Conservation (phyloP, 1,140 invertebrate genomes). For the Stratiolaelaps scimitus region DNA sequence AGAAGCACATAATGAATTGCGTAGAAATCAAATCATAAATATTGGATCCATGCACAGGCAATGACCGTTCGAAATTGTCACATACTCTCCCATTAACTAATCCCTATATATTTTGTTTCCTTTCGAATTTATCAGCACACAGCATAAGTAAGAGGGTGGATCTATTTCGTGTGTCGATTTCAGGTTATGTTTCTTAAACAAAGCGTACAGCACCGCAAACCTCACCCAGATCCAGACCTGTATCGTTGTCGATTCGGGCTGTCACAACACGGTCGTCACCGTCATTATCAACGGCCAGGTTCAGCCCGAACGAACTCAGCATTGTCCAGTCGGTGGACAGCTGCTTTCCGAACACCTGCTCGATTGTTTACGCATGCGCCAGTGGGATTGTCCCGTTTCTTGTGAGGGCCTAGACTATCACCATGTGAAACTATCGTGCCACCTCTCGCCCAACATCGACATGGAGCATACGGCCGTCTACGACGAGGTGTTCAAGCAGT, state of each 20-base stretch:
- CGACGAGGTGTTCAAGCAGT: conserved; percentile 30
- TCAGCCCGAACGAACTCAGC: conserved; percentile 42
- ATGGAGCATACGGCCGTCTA: conserved; percentile 29
- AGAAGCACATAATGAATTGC: too few relatives aligned
- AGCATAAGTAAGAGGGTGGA: too few relatives aligned
- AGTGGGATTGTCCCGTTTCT: conserved; percentile 22
- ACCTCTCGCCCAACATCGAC: conserved; percentile 44
- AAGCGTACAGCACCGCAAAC: conserved; percentile 44
- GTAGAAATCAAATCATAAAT: too few relatives aligned
- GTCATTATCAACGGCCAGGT: conserved; percentile 45
- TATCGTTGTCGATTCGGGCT: conserved; percentile 45
- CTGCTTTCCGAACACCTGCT: conserved; percentile 33
- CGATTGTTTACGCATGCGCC: conserved; percentile 17
- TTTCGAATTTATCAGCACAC: too few relatives aligned
- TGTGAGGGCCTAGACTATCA: conserved; percentile 38
- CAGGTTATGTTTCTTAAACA: conserved; percentile 37
- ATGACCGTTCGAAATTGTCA: too few relatives aligned
- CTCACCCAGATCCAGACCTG: conserved; percentile 45
- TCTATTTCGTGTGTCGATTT: not conserved
- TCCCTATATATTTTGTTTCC: too few relatives aligned
- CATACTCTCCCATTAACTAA: too few relatives aligned
- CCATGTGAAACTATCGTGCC: conserved; percentile 44
- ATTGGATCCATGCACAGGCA: too few relatives aligned
- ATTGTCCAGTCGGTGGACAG: conserved; percentile 43
- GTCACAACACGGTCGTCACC: conserved; percentile 45